phyloP scores from a whole-genome alignment of 2,113 vertebrate species.

The Nycticorax nycticorax region DNA sequence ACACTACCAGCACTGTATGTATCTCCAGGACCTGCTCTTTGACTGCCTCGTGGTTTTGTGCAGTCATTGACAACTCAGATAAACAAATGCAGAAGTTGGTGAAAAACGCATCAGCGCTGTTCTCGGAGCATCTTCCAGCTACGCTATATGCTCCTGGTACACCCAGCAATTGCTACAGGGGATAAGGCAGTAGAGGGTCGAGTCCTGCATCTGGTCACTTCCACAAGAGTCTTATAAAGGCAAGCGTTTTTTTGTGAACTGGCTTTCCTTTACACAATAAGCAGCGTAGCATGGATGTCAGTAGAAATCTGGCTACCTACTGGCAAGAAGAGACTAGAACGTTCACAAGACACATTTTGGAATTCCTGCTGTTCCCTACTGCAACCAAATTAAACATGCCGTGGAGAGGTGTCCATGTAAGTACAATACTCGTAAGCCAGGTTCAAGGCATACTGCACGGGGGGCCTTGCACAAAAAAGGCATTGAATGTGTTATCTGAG shows the following conservation, averaged over 20 bases:
- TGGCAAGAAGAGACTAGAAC: background rate
- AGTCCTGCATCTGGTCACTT: background rate
- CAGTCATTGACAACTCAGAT: background rate
- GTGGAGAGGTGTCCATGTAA: background rate
- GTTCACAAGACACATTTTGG: background rate
- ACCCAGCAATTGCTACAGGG: background rate
- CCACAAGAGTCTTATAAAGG: background rate
- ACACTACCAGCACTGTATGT: rapidly evolving
- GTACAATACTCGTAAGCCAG: background rate
- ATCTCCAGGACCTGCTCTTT: background rate
- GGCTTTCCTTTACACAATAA: background rate
- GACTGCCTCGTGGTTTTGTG: rapidly evolving
- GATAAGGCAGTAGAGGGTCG: slow-evolving; percentile 26
- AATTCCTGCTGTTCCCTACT: background rate
- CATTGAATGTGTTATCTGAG: background rate
- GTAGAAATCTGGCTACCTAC: background rate
- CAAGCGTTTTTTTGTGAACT: background rate
- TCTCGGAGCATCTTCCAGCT: background rate
- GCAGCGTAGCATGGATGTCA: background rate
- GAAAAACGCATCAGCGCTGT: rapidly evolving
- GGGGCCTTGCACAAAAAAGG: background rate
- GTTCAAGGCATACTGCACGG: background rate
- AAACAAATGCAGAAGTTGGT: background rate
- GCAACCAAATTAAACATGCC: slow-evolving; percentile 15
- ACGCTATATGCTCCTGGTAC: background rate